phyloP scores from a whole-genome alignment of 1,140 invertebrate genomes.

The Drosophila ercepeae region DNA sequence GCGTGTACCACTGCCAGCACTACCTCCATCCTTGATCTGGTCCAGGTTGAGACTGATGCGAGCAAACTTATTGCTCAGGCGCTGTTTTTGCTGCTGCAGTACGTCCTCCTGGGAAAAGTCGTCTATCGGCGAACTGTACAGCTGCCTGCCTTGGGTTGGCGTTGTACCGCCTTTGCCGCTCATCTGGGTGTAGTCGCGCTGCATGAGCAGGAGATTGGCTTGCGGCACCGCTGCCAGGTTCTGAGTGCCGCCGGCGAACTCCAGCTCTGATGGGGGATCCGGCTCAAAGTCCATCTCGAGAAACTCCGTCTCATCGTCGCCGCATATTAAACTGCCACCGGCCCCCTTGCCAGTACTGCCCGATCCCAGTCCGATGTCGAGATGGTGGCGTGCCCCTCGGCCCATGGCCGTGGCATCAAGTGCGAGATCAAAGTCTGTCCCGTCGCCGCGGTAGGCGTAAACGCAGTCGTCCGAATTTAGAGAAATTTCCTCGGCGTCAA shows the following conservation, averaged over 20 bases:
- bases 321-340: conserved; percentile 11
- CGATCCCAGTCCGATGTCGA: conserved; percentile 43
- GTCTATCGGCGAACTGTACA: conserved; percentile 76
- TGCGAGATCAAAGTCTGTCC: conserved; percentile 65
- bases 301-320: conserved; percentile 79
- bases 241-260: conserved; percentile 46
- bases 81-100: conserved; percentile 53
- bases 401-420: conserved; percentile 43
- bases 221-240: conserved; percentile 31
- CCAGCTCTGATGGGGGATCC: conserved; percentile 74
- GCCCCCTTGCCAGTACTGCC: conserved; percentile 3
- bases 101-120: conserved; percentile 63
- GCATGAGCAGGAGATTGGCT: conserved; percentile 69
- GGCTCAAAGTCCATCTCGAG: conserved; percentile 83
- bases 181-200: conserved; percentile 72
- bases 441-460: conserved; percentile 79
- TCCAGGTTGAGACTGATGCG: conserved; percentile 73
- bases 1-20: conserved; percentile 15
- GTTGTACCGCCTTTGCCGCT: conserved; percentile 42
- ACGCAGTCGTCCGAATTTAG: conserved; percentile 80
- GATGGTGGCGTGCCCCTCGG: conserved; percentile 48
- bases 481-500: conserved; percentile 76
- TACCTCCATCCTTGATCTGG: conserved; percentile 68
- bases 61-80: conserved; percentile 73
- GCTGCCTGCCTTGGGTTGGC: conserved; percentile 46